Evolutionary conservation across 2,888 invertebrate species (phyloP).

Genomic region (Cyaniris semiargus): DNA sequence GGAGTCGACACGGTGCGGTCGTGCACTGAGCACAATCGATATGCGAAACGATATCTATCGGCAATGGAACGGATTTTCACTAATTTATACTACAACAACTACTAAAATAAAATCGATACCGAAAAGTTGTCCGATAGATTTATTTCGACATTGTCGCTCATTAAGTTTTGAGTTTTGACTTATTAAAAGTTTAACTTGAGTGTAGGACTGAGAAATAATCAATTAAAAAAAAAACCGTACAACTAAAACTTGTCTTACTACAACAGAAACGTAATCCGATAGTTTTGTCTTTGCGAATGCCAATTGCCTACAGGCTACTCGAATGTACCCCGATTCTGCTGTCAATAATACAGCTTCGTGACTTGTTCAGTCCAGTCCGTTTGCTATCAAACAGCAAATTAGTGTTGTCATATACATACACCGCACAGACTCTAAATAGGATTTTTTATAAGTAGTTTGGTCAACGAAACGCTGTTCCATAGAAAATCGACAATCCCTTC

Average conservation of each 20-base stretch:
- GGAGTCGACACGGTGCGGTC: conserved; percentile 46
- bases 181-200: neutral
- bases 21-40: conserved; percentile 21
- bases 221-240: too few species aligned
- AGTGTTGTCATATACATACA: too few species aligned
- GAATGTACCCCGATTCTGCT: too few species aligned
- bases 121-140: neutral
- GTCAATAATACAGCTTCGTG: too few species aligned
- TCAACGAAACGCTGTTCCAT: too few species aligned
- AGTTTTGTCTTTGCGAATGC: neutral
- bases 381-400: too few species aligned
- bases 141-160: neutral
- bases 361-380: too few species aligned
- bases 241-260: neutral
- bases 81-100: neutral
- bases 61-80: neutral
- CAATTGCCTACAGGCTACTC: too few species aligned
- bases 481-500: neutral
- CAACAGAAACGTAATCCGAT: neutral
- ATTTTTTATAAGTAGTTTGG: too few species aligned
- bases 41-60: conserved; percentile 13
- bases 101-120: neutral
- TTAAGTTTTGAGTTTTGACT: neutral
- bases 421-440: too few species aligned
- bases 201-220: too few species aligned